Evolutionary conservation across 2,113 vertebrate genomes (phyloP), one percentile per base, ranked within the genome.

Genomic region (Delphinapterus leucas): DNA sequence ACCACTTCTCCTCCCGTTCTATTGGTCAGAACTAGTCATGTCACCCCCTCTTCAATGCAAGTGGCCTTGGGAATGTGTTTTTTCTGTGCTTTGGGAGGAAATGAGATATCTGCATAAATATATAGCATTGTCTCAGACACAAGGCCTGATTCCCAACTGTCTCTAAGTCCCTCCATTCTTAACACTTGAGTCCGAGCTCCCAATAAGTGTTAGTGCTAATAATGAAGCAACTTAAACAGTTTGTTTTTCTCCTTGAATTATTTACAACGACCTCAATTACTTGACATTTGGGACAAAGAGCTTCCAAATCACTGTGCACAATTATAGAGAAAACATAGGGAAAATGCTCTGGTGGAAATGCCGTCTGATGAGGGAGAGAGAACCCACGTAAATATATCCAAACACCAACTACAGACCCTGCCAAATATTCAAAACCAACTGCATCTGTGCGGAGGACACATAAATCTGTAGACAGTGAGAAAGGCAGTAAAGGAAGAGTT

Each of bases 401-500:
- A 92, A 73, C 92, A 93, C 67, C 91, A 82, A 86, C 73, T 71
- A 38, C 36, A 63, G n/a, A 88, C 67, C 84, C 90, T 97, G 96
- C 85, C 93, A 97, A 91, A 74, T 77, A 77, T 20, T 86, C 33
- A 49, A 91, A 96, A 96, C 91, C 81, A 95, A 47, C 28, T 71
- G 79, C 92, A 93, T 95, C 95, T 96, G 86, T 95, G 79, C 71
- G 53, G 77, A 71, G 89, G 81, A 73, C 82, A 79, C 58, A 65
- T 61, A 79, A 88, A 86, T 89, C 95, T 82, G 21, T 6, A 65
- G 76, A 70, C 60, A 95, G 67, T 79, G 81, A 70, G 68, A 80
- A 94, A 85, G 70, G 65, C 82, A 60, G n/a, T 73, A 88, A 91
- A 49, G 38, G 73, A 95, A 93, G 61, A 26, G 28, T 33, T n/a